Evolutionary conservation across 2,888 invertebrate genomes (phyloP), one percentile per base, ranked within the genome.

Genomic region (Operophtera brumata): DNA sequence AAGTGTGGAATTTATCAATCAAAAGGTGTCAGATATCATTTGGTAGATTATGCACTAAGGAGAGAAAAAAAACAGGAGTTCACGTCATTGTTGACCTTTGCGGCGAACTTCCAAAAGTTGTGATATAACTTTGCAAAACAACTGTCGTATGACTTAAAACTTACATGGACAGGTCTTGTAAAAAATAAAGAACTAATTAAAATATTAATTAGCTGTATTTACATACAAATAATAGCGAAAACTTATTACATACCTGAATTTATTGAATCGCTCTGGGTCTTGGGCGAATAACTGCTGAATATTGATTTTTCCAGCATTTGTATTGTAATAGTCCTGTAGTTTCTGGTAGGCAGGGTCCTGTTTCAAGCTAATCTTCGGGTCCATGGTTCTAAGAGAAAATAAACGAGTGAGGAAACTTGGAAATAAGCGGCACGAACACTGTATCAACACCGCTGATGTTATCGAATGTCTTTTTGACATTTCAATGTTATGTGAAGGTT

Each of bases 191-290:
- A 11, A 26, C 4, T 10, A 25, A 2, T 30, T 7, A 13, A 39
- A 30, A n/a, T 13, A 8, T 47, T 43, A 35, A 66, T 70, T 59
- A 57, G 45, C 42, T 20, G 8, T 39, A 47, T 43, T 28, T 56
- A 54, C 53, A 34, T 36, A 41, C 39, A 47, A 52, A 55, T 20
- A 48, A 26, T 43, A 39, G 39, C 37, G 59, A 62, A 62, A 59
- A 58, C 58, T 61, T 56, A 47, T 54, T 5, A 39, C 35, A 58
- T 89, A 98, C 98, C 96, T 97, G 91, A 94, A 97, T 82, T 96
- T 97, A 46, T 95, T 91, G 77, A 99, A 99, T 57, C 99, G 93
- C 28, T 93, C 88, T 0, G 94, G 86, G 83, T 99, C 96, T 67
- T 93, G 89, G 62, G 93, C 91, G 78, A 99, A 99, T 68, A 98